Conservation (phyloP, 2,888 invertebrate genomes). For the Chirona hameri region DNA sequence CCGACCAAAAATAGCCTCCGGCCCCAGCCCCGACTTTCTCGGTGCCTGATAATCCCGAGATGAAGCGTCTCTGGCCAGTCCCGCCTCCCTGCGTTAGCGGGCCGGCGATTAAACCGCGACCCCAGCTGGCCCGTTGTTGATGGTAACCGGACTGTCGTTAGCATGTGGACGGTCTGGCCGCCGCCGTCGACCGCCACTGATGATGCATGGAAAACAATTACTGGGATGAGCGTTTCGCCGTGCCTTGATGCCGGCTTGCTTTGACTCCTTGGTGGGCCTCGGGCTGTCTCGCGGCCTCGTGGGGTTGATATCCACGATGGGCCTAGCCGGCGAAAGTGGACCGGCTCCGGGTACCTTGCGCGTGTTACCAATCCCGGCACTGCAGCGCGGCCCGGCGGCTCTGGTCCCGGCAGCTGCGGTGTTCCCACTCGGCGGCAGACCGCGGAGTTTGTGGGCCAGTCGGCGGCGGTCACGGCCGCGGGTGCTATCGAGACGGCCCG, state of each 20-base stretch:
- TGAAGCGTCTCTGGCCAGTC: background rate
- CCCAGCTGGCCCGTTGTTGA: background rate
- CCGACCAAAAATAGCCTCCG: no score
- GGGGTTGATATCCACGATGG: no score
- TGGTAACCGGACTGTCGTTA: background rate
- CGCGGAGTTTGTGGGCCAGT: background rate
- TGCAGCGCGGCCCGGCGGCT: background rate
- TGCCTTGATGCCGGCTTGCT: background rate
- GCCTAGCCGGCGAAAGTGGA: no score
- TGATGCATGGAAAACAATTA: background rate
- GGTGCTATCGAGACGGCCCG: no score
- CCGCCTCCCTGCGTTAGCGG: background rate
- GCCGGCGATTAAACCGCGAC: background rate
- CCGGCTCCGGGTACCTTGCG: no score
- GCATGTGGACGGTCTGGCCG: background rate
- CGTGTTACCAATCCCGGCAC: no score
- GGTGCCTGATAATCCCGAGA: background rate
- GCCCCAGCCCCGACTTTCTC: no score
- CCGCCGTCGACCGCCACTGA: background rate
- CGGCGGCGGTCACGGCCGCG: background rate
- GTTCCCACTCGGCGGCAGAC: background rate
- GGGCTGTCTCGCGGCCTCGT: no score
- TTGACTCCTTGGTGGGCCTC: no score
- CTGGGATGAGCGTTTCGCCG: background rate
- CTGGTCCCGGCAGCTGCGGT: background rate